Base-by-base conservation (phyloP, 2,113 vertebrate genomes). In the Camelus dromedarius region DNA sequence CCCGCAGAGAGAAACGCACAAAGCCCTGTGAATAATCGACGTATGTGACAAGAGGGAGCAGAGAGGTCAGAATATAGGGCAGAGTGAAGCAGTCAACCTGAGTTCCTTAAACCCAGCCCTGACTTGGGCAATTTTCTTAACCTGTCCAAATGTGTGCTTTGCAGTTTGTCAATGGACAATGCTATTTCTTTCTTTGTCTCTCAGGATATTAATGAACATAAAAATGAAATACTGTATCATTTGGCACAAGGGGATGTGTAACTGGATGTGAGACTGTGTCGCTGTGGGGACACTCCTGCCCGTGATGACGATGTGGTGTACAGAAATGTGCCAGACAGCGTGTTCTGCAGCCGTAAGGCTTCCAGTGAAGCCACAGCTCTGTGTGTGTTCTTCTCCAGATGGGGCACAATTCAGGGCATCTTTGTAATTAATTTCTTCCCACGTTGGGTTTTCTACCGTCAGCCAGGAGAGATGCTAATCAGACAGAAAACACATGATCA, bases 281-380 rank as follows among this genome's bases (percentile, higher is more conserved):
- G 0, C 60, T n/a, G 0, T 22, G 35, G 32, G 8, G 5, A 10
- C 7, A 2, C 18, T 46, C 32, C 35, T 35, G 6, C 73, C 72
- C 58, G 0, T 0, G 6, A 18, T 14, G 13, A 24, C 1, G 8
- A 38, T 28, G 5, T 8, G 4, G 2, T 4, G 4, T 8, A 15
- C 5, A 38, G 48, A 50, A 56, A 32, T 24, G 8, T 67, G 50
- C 14, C 1, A 1, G 46, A 1, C 8, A n/a, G 26, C 24, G 60
- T 19, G 28, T 64, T 69, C 56, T 26, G 15, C 0, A 18, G 3
- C 66, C 20, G 8, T 1, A 0, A 30, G 32, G 15, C 58, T 83
- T 38, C 42, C 3, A 0, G 14, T 3, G 30, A 91, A 83, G 86
- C 75, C 12, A 0, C 13, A 2, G 58, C 58, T 76, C 3, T 76